These are phyloP conservation scores for Tiaroga cobitis DNA, from an alignment of 2,797 vertebrate species.

Conservation along the genomic window DNA sequence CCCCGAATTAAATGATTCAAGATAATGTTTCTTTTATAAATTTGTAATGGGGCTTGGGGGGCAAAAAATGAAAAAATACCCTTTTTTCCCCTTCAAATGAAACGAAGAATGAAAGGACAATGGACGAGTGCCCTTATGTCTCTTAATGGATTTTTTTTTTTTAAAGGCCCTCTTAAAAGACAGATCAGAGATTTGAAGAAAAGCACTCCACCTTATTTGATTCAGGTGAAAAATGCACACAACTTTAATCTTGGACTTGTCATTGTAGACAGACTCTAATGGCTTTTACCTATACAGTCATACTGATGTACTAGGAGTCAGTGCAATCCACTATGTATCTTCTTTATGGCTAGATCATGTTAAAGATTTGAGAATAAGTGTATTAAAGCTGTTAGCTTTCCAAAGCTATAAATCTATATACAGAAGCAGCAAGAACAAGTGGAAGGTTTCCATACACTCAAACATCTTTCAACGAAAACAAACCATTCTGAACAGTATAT, in stretches of 20 bases:
- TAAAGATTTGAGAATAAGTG: slow-evolving; percentile 49
- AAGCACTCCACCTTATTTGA: slow-evolving; percentile 59
- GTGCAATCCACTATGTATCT: slow-evolving; percentile 32
- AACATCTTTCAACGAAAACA: slow-evolving; percentile 19
- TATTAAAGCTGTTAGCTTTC: slow-evolving; percentile 54
- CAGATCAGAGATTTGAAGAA: slow-evolving; percentile 35
- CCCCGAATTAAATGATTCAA: slow-evolving; percentile 89
- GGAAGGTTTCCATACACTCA: slow-evolving; percentile 31
- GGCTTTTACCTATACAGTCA: slow-evolving; percentile 41
- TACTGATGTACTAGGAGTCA: not conserved
- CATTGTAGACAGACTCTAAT: slow-evolving; percentile 47
- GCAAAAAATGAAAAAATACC: slow-evolving; percentile 61
- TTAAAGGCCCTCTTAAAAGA: not conserved
- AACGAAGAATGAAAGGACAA: slow-evolving; percentile 53
- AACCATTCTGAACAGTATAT: slow-evolving; percentile 26
- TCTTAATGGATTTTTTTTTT: slow-evolving; percentile 29
- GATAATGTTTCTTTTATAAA: slow-evolving; percentile 87
- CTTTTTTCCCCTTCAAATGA: slow-evolving; percentile 42
- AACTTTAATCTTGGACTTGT: slow-evolving; percentile 67
- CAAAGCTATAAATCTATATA: slow-evolving; percentile 57
- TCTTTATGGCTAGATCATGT: slow-evolving; percentile 44
- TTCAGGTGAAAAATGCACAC: slow-evolving; percentile 62
- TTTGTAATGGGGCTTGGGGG: slow-evolving; percentile 77
- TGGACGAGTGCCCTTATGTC: slow-evolving; percentile 48
- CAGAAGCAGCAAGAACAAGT: slow-evolving; percentile 57